phyloP scores from a whole-genome alignment of 2,113 vertebrate species.

The Bos javanicus region DNA sequence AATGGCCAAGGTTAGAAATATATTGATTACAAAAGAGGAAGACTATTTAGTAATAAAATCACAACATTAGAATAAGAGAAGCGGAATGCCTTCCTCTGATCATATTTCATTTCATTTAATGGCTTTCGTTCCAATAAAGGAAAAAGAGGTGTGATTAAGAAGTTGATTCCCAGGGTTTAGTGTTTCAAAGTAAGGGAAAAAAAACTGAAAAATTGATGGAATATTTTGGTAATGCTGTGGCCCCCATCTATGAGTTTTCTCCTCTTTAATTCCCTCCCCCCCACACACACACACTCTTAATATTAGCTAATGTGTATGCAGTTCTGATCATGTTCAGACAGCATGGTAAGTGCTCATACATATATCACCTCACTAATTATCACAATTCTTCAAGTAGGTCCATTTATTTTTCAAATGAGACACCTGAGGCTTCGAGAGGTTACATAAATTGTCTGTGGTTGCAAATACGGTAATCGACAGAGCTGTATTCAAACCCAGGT shows the following conservation, averaged over 20 bases:
- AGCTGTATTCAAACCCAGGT: not conserved
- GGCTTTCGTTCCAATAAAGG: not conserved
- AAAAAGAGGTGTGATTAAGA: not conserved
- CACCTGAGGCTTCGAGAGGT: not conserved
- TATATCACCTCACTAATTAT: not conserved
- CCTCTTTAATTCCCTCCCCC: no score
- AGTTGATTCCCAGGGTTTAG: not conserved
- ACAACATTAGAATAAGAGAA: not conserved
- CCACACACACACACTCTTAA: not conserved
- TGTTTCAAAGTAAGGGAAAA: not conserved
- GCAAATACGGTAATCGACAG: not conserved
- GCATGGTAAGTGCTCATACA: not conserved
- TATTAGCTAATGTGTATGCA: not conserved
- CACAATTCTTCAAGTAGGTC: not conserved
- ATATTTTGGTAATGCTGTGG: not conserved
- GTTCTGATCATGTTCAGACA: not conserved
- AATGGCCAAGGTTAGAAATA: slow-evolving; percentile 16
- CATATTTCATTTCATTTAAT: not conserved
- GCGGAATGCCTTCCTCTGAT: not conserved
- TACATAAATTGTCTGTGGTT: not conserved
- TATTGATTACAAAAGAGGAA: not conserved
- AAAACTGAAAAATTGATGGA: not conserved
- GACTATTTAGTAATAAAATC: not conserved
- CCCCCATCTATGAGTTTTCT: rapidly evolving
- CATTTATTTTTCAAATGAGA: not conserved